These are phyloP conservation scores for Mormoops blainvillei DNA, from an alignment of 2,113 vertebrate species.

Conservation along the genomic window DNA sequence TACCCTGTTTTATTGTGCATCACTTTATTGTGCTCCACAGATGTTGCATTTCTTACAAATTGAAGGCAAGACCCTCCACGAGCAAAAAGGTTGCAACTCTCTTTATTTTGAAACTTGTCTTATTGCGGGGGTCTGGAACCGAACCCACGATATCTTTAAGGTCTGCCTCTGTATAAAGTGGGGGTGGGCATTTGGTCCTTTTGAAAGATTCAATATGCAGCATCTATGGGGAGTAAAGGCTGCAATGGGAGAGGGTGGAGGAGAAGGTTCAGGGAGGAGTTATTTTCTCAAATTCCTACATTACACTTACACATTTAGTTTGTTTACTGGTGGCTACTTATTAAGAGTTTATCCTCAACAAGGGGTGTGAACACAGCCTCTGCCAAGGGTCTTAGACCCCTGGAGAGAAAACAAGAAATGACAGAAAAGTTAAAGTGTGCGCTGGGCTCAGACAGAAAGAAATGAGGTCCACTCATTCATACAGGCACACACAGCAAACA, in stretches of 20 bases:
- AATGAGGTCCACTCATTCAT: too few species aligned
- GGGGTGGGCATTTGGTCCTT: background rate
- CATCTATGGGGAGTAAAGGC: rapidly evolving
- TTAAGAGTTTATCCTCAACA: background rate
- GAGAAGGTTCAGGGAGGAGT: too few species aligned
- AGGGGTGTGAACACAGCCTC: background rate
- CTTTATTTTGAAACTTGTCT: background rate
- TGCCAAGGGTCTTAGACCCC: background rate
- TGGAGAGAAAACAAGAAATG: background rate
- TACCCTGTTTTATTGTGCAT: background rate
- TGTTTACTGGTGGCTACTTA: background rate
- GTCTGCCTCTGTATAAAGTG: background rate
- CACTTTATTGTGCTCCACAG: background rate
- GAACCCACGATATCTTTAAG: too few species aligned
- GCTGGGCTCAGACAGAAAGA: background rate
- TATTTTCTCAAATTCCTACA: background rate
- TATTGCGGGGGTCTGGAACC: background rate
- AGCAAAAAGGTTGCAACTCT: background rate
- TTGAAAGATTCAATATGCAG: background rate
- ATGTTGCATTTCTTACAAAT: background rate
- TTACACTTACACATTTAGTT: background rate
- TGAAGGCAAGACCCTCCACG: background rate
- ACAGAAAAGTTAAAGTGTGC: background rate
- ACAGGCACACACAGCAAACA: background rate
- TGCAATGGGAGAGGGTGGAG: background rate